Evolutionary conservation across 2,113 vertebrate genomes (phyloP).

Genomic region (Todiramphus saurophagus): DNA sequence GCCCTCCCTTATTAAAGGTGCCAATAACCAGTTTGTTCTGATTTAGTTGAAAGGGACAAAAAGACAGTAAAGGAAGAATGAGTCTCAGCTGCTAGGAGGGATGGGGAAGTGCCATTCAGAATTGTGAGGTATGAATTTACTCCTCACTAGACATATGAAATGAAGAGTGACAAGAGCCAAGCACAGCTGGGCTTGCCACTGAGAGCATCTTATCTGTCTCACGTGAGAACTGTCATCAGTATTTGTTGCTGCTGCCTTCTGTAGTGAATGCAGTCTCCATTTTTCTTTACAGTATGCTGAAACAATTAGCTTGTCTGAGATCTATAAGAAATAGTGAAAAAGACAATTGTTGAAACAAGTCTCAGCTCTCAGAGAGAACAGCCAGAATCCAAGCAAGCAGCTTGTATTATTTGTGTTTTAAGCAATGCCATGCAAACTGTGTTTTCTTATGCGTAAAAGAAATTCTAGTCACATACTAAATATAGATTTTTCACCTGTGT

Average conservation of each 20-base stretch:
- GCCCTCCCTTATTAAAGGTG: rapidly evolving
- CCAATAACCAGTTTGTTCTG: not conserved
- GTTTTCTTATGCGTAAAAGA: not conserved
- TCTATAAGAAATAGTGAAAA: not conserved
- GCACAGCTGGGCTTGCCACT: not conserved
- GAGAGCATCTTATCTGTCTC: not conserved
- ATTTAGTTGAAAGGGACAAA: not conserved
- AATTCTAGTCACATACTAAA: not conserved
- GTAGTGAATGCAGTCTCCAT: not conserved
- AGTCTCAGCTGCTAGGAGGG: not conserved
- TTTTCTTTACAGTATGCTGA: not conserved
- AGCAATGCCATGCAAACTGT: not conserved
- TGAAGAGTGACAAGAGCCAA: not conserved
- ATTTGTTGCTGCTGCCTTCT: not conserved
- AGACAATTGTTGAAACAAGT: not conserved
- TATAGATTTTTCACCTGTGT: not conserved
- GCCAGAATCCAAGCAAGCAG: not conserved
- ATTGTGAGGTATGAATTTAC: not conserved
- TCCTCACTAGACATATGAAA: not conserved
- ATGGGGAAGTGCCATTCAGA: not conserved
- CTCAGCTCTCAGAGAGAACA: not conserved
- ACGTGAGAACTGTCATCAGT: not conserved
- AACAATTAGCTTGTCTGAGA: not conserved
- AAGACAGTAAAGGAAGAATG: not conserved
- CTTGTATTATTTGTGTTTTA: not conserved